Evolutionary conservation across 2,888 invertebrate genomes (phyloP).

Genomic region (Orthosia gothica): DNA sequence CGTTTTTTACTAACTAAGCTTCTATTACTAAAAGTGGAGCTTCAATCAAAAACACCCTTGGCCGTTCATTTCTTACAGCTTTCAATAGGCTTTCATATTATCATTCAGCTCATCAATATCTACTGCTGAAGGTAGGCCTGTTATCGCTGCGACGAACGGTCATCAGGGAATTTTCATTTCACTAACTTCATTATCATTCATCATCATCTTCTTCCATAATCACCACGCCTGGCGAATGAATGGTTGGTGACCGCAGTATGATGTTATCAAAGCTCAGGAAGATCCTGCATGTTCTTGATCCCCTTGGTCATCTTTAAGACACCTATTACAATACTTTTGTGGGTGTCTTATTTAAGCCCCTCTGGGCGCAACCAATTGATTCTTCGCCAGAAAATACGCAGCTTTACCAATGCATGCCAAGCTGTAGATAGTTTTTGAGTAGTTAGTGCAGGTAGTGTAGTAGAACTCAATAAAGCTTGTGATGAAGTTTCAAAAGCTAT

Average conservation of each 20-base stretch:
- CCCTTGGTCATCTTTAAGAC: constrained; percentile 14
- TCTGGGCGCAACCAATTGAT: constrained; percentile 11
- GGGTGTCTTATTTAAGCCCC: background rate
- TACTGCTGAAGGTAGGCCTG: constrained; percentile 20
- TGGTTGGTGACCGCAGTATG: constrained; percentile 30
- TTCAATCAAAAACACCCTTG: constrained; percentile 25
- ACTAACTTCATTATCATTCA: constrained; percentile 52
- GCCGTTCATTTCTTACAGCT: constrained; percentile 20
- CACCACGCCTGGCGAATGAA: constrained; percentile 57
- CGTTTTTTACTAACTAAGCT: constrained; percentile 25
- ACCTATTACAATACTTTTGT: background rate
- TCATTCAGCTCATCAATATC: constrained; percentile 31
- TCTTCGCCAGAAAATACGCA: constrained; percentile 52
- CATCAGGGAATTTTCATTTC: constrained; percentile 31
- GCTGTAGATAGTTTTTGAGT: constrained; percentile 40
- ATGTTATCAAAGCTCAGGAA: constrained; percentile 5
- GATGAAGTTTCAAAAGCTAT: background rate
- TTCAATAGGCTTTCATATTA: constrained; percentile 2
- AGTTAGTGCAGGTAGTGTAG: constrained; percentile 11
- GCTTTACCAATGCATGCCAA: constrained; percentile 43
- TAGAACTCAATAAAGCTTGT: background rate
- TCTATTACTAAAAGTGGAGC: constrained; percentile 24
- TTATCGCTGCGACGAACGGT: constrained; percentile 30
- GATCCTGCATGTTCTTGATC: constrained; percentile 4
- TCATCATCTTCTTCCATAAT: constrained; percentile 60